phyloP scores from a whole-genome alignment of 1,140 invertebrate species.

The Magallana gigas region DNA sequence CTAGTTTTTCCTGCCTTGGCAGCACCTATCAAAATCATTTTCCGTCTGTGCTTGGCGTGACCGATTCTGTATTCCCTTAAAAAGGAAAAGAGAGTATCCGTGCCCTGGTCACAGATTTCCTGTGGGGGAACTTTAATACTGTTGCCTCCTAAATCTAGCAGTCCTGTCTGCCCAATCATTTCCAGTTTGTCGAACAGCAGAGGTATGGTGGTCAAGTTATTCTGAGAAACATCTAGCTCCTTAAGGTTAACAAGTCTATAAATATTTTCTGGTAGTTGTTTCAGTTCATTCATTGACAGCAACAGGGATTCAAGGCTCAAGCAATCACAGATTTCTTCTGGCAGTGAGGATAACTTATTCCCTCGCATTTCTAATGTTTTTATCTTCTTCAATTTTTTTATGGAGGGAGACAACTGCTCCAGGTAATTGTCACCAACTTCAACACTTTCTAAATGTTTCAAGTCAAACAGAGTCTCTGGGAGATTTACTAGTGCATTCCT shows the following conservation, averaged over 20 bases:
- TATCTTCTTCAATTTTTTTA: slow-evolving; percentile 69
- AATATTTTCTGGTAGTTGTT: slow-evolving; percentile 67
- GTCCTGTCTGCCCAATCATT: slow-evolving; percentile 62
- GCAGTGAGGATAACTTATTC: slow-evolving; percentile 70
- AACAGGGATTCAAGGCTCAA: slow-evolving; percentile 62
- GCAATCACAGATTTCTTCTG: slow-evolving; percentile 70
- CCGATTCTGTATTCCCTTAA: slow-evolving; percentile 68
- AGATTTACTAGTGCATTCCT: slow-evolving; percentile 73
- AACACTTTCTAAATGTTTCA: slow-evolving; percentile 70
- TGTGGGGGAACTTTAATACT: slow-evolving; percentile 71
- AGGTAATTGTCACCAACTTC: slow-evolving; percentile 76
- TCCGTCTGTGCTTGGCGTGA: slow-evolving; percentile 72
- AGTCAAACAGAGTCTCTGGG: slow-evolving; percentile 72
- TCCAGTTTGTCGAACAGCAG: slow-evolving; percentile 72
- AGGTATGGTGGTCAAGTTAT: slow-evolving; percentile 74
- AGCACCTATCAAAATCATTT: slow-evolving; percentile 75
- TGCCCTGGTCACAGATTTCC: slow-evolving; percentile 73
- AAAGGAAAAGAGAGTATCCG: slow-evolving; percentile 66
- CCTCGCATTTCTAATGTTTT: slow-evolving; percentile 65
- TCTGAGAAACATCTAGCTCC: slow-evolving; percentile 70
- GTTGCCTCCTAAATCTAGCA: slow-evolving; percentile 71
- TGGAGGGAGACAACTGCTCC: slow-evolving; percentile 64
- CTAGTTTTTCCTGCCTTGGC: slow-evolving; percentile 75
- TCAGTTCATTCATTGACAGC: slow-evolving; percentile 67
- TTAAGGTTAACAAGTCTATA: slow-evolving; percentile 66